Conservation (phyloP, 2,113 vertebrate species). For the Oncorhynchus clarkii region DNA sequence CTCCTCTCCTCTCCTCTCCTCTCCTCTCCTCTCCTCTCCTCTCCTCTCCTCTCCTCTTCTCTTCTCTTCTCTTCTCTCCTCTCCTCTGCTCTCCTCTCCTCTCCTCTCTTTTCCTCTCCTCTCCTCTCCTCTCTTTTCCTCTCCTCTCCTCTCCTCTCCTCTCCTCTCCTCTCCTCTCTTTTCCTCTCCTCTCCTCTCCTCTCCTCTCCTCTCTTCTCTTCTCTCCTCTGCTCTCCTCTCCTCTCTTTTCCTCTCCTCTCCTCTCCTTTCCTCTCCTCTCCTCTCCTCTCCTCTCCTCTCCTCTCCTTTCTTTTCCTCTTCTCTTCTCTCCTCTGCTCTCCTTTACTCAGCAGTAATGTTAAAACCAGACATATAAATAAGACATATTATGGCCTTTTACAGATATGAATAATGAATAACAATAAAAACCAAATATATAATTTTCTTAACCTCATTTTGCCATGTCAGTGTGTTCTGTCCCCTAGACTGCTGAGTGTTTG, state of each 20-base stretch:
- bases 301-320: not conserved
- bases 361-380: slow-evolving; percentile 70
- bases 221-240: slow-evolving; percentile 11
- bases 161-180: no score
- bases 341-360: slow-evolving; percentile 32
- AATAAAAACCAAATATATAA: slow-evolving; percentile 78
- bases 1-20: no score
- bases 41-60: no score
- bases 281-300: not conserved
- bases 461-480: slow-evolving; percentile 55
- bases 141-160: no score
- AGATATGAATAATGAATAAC: slow-evolving; percentile 76
- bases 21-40: no score
- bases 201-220: no score
- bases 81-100: no score
- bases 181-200: no score
- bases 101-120: no score
- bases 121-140: no score
- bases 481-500: slow-evolving; percentile 12
- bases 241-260: slow-evolving; percentile 15
- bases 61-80: no score
- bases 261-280: slow-evolving; percentile 13
- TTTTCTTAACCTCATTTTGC: slow-evolving; percentile 74
- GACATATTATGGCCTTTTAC: slow-evolving; percentile 75
- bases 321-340: not conserved